Evolutionary conservation across 2,888 invertebrate species (phyloP), one percentile per base, ranked within the genome.

Genomic region (Pseudoips prasinana): DNA sequence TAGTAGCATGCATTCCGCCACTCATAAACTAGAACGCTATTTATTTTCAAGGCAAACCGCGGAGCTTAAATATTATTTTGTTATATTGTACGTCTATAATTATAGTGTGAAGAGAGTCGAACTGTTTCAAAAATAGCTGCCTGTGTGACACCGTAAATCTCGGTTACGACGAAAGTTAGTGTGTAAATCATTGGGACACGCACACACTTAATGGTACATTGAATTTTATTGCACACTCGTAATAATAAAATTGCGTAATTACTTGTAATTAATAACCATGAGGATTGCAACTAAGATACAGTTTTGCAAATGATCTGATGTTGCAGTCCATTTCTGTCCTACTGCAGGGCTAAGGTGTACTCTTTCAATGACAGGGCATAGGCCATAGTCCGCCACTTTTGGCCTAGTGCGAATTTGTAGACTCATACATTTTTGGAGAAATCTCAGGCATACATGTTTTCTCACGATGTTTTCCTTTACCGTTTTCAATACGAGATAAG

Each of bases 101-200:
- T 85, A 84, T 78, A 79, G 71, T 73, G 82, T 67, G 78, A 77
- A 79, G 79, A 77, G 80, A 82, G 74, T 71, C 70, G 75, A 75
- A 76, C 74, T 47, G 69, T 57, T 76, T 77, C 75, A 74, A 83
- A 85, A 85, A 84, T 86, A 86, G 69, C 58, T 53, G 66, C 73
- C 73, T 64, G 70, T 70, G 74, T 74, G 83, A 78, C 85, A 79
- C 75, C 71, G 80, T 85, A 85, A 84, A 85, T 85, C 81, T 80
- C 58, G 41, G 66, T 73, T 76, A 83, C 77, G 76, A 74, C 73
- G 68, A 78, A 82, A 80, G 70, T 79, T 75, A 58, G 64, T 43
- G 59, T 58, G 72, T 85, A 84, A 83, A 86, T 86, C 83, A 84
- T 78, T 66, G 58, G 62, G 43, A 66, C 46, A 54, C 42, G 66